Evolutionary conservation across 1,140 invertebrate genomes (phyloP), one percentile per base, ranked within the genome.

Genomic region (Ips typographus): DNA sequence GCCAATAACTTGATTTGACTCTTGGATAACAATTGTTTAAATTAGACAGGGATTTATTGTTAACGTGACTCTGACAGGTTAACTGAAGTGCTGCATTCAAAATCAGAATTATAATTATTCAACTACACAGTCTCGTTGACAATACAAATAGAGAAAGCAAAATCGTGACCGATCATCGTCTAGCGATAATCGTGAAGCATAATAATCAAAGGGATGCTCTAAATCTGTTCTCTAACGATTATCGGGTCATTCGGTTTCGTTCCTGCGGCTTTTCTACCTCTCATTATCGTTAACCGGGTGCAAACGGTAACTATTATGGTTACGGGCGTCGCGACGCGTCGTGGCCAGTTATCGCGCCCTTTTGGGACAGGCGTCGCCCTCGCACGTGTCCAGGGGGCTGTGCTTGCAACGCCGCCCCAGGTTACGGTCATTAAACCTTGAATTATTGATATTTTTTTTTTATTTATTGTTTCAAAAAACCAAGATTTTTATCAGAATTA

Each of bases 331-430:
- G 57, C 58, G 66, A 52, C 57, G 57, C 66, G 43, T 68, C 66
- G 66, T 68, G 66, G 66, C 40, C 66, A 68, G 57, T 68, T 68
- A 68, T 68, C 58, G 57, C 66, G 66, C 66, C 66, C 66, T 61
- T 61, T 61, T 62, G 66, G 66, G 64, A 66, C 64, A 36, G 55
- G 43, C 57, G 66, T 61, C 66, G 58, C 56, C 22, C 22, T 22
- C 65, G 65, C 61, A 68, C 66, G 66, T 68, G 66, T 53, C 37
- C 58, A 49, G 41, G 66, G 66, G 66, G 53, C 47, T 57, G 43
- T 5, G 39, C 40, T 57, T 39, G 53, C 22, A 58, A 68, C 66
- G 66, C 66, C 66, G 66, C 66, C 66, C 66, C 22, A 2, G 47
- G 1, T 49, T 7, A 49, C 7, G 7, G 22, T 49, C 2, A 8